Evolutionary conservation across 2,888 invertebrate genomes (phyloP).

Genomic region (Polydrusus pterygomalis): DNA sequence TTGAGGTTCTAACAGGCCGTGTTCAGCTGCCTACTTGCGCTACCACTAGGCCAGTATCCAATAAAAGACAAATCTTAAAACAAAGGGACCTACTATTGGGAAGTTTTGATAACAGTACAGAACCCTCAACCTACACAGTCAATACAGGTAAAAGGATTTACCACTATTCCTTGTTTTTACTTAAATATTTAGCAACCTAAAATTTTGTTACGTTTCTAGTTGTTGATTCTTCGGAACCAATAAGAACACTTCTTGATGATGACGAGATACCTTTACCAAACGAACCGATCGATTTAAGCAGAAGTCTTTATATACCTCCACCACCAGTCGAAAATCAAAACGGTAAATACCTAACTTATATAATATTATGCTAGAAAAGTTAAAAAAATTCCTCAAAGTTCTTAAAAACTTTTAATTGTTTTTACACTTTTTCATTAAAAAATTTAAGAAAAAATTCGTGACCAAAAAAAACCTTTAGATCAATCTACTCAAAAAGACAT

Average conservation of each 20-base stretch:
- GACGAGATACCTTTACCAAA: constrained; percentile 80
- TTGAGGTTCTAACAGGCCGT: constrained; percentile 89
- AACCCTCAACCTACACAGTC: neutral
- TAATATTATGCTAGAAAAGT: no score
- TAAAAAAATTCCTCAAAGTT: no score
- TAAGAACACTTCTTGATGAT: constrained; percentile 82
- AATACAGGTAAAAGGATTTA: neutral
- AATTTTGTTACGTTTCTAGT: constrained; percentile 41
- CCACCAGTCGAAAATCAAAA: constrained; percentile 38
- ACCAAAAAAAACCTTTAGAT: constrained; percentile 15
- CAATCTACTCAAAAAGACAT: constrained; percentile 58
- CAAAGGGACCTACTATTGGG: constrained; percentile 82
- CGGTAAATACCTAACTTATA: constrained; percentile 23
- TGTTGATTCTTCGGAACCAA: constrained; percentile 28
- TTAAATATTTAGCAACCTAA: neutral
- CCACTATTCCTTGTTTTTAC: neutral
- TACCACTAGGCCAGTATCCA: constrained; percentile 69
- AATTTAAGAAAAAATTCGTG: no score
- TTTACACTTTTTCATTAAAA: no score
- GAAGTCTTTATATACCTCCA: constrained; percentile 72
- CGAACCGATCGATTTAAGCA: constrained; percentile 82
- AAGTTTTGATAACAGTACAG: constrained; percentile 73
- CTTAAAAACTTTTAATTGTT: no score
- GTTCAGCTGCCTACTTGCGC: constrained; percentile 83
- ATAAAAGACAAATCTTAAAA: constrained; percentile 72